A percentile compares a stretch with the other conserved stretches of the same genome.
phyloP scores from a whole-genome alignment of 2,113 vertebrate species.

The Tychaedon coryphoeus region DNA sequence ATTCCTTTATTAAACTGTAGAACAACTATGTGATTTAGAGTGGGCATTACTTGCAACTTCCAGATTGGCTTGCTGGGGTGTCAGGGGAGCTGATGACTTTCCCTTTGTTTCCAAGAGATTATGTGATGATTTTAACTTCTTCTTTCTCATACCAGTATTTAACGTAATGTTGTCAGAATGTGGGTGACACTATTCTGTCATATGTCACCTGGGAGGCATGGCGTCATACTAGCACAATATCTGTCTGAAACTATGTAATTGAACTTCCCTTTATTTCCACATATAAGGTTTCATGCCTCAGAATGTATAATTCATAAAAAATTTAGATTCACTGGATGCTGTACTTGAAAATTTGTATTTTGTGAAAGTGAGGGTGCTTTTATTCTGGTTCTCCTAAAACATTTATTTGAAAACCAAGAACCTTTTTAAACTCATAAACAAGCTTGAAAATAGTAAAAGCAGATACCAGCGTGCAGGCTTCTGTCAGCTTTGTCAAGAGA shows the following conservation, averaged over 20 bases:
- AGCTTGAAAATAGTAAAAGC: slow-evolving; percentile 61
- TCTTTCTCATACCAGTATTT: background rate
- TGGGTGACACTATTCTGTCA: background rate
- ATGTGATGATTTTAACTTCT: background rate
- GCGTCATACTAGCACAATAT: background rate
- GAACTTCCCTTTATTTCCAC: background rate
- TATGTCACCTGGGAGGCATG: background rate
- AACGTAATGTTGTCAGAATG: background rate
- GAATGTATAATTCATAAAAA: background rate
- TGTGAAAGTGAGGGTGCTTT: background rate
- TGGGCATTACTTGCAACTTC: background rate
- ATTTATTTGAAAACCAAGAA: background rate
- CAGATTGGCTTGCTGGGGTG: background rate
- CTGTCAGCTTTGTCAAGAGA: slow-evolving; percentile 79
- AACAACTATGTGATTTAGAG: background rate
- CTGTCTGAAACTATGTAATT: background rate
- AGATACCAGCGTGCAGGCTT: slow-evolving; percentile 61
- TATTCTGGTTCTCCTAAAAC: background rate
- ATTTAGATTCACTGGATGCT: background rate
- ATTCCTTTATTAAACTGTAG: background rate
- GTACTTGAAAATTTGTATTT: background rate
- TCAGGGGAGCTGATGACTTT: background rate
- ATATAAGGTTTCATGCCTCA: background rate
- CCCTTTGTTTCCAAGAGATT: background rate
- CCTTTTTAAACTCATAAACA: slow-evolving; percentile 42